Conservation (phyloP, 2,888 invertebrate genomes). For the Acanthococcus lagerstroemiae region DNA sequence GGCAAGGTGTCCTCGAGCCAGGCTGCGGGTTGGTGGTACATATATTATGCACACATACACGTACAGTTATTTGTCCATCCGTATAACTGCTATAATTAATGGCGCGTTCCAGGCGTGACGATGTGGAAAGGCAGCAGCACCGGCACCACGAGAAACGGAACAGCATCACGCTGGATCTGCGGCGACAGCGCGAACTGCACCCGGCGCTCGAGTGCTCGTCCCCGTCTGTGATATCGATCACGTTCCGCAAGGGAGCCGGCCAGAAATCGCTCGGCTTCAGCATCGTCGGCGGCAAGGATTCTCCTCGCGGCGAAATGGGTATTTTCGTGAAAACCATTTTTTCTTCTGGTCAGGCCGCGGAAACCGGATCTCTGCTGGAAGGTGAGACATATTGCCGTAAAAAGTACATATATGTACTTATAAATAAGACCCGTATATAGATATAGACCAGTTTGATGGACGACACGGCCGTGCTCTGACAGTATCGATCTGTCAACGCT, state of each 20-base stretch:
- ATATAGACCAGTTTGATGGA: too few species aligned
- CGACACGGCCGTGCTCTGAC: too few species aligned
- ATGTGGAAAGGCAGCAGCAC: background rate
- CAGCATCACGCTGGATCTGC: constrained; percentile 10
- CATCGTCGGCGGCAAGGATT: constrained; percentile 53
- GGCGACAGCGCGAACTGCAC: background rate
- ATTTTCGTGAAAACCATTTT: constrained; percentile 53
- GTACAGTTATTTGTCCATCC: too few species aligned
- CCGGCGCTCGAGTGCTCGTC: constrained; percentile 12
- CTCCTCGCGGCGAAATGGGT: constrained; percentile 51
- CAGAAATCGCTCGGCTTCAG: constrained; percentile 53
- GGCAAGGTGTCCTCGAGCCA: too few species aligned
- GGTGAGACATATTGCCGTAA: constrained; percentile 41
- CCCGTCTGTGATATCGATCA: constrained; percentile 27
- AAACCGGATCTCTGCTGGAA: constrained; percentile 49
- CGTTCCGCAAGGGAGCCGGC: constrained; percentile 48
- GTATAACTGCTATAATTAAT: too few species aligned
- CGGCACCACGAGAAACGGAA: constrained; percentile 9
- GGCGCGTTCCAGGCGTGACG: too few species aligned
- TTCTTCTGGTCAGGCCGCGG: constrained; percentile 50
- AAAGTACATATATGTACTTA: background rate
- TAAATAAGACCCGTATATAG: too few species aligned
- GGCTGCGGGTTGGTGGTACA: too few species aligned
- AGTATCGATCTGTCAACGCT: too few species aligned
- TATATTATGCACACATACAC: too few species aligned